Evolutionary conservation across 2,888 invertebrate genomes (phyloP), one percentile per base, ranked within the genome.

Genomic region (Epirrhoe tristata): DNA sequence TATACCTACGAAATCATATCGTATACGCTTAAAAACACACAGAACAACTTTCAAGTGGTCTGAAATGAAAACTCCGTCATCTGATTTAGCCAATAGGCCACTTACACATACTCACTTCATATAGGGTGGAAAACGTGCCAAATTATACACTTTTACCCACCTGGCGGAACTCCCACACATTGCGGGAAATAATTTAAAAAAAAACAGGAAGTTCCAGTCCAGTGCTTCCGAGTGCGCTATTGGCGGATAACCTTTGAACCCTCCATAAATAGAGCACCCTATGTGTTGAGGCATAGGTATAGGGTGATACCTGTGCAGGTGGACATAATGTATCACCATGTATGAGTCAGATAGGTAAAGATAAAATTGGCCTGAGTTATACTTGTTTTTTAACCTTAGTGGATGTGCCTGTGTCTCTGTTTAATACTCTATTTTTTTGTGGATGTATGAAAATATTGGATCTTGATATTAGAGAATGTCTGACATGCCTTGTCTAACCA

Each of bases 231-330:
- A 84, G 79, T 66, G 72, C 73, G 80, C 85, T 77, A 91, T 91
- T 92, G 92, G 91, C 77, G 81, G 79, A 74, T 84, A 85, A 91
- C 92, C 92, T 91, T 86, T 92, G 91, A 93, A 88, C 91, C 90
- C 85, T 81, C 90, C 87, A 63, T 73, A 74, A 76, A 67, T 74
- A 69, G 14, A 69, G 57, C 70, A 70, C 74, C 75, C 71, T 77
- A 77, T 77, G 58, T 75, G 63, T 6, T 73, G 69, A 71, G 66
- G 62, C 66, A 69, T 68, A n/a, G n/a, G n/a, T n/a, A 43, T 17
- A 5, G 60, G 58, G 69, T 50, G 34, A 6, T 57, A 50, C 39
- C 50, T 58, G 50, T 16, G 16, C 0, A 48, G 31, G 43, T 67
- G 32, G 32, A 34, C 60, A 61, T 34, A 32, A 7, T 7, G 5